Evolutionary conservation across 1,140 invertebrate genomes (phyloP).

Genomic region (Pachyrhynchus sulphureomaculatus): DNA sequence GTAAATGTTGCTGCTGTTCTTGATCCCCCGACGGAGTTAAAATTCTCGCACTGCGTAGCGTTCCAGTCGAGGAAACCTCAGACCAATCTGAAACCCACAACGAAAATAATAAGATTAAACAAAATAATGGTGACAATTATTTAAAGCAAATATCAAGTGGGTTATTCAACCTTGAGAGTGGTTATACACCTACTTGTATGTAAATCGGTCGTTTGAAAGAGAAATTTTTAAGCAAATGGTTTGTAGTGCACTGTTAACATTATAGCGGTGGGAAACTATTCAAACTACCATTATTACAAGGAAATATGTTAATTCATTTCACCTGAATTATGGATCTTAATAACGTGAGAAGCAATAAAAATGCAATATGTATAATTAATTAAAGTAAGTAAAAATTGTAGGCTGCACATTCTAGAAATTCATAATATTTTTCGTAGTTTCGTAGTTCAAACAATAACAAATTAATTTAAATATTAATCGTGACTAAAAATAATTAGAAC

Average conservation of each 20-base stretch:
- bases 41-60: slow-evolving; percentile 43
- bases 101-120: slow-evolving; percentile 18
- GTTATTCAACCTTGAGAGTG: slow-evolving; percentile 31
- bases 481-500: too few relatives aligned
- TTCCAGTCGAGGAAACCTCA: slow-evolving; percentile 45
- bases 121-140: slow-evolving; percentile 8
- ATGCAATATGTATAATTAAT: background rate
- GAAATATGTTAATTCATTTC: background rate
- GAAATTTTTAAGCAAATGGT: slow-evolving; percentile 20
- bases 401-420: too few relatives aligned
- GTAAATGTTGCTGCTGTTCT: slow-evolving; percentile 48
- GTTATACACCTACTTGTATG: slow-evolving; percentile 21
- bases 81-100: slow-evolving; percentile 44
- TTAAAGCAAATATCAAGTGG: slow-evolving; percentile 6
- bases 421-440: too few relatives aligned
- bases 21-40: slow-evolving; percentile 31
- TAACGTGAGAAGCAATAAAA: background rate
- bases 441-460: too few relatives aligned
- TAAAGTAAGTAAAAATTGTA: too few relatives aligned
- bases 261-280: background rate
- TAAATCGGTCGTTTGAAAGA: slow-evolving; percentile 19
- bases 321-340: background rate
- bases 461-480: too few relatives aligned
- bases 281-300: background rate
- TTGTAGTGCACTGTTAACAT: slow-evolving; percentile 6